Evolutionary conservation across 2,113 vertebrate species (phyloP).

Genomic region (Carettochelys insculpta): DNA sequence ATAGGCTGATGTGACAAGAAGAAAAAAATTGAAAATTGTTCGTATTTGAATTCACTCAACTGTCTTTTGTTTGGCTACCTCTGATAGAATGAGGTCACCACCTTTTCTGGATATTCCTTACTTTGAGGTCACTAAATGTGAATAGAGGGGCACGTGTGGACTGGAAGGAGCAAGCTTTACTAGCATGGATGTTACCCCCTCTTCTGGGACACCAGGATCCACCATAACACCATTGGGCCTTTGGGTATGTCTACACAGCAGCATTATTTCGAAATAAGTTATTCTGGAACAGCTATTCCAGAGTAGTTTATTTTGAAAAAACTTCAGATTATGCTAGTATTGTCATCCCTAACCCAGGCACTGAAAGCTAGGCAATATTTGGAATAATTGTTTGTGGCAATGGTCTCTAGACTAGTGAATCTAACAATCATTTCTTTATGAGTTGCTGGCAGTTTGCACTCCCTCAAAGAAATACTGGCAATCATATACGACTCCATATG

Average conservation of each 20-base stretch:
- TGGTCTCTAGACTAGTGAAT: neutral
- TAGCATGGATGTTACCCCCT: neutral
- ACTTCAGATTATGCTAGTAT: fast-evolving
- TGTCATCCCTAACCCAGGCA: neutral
- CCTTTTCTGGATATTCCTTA: neutral
- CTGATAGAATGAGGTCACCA: constrained; percentile 48
- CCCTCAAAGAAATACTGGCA: neutral
- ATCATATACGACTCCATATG: neutral
- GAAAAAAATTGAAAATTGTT: constrained; percentile 59
- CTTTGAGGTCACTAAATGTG: neutral
- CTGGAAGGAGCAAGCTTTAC: neutral
- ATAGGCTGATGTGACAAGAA: constrained; percentile 36
- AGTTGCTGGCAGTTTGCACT: neutral
- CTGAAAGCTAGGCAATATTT: neutral
- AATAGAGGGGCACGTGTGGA: neutral
- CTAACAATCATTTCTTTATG: neutral
- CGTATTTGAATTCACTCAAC: constrained; percentile 57
- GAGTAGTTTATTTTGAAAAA: no score
- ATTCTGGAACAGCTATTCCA: no score
- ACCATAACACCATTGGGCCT: neutral
- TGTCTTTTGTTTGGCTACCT: constrained; percentile 26
- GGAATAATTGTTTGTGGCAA: neutral
- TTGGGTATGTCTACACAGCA: no score
- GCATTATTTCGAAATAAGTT: no score
- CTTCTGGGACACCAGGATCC: neutral